Conservation (phyloP, 2,113 vertebrate species). For the Otis tarda region DNA sequence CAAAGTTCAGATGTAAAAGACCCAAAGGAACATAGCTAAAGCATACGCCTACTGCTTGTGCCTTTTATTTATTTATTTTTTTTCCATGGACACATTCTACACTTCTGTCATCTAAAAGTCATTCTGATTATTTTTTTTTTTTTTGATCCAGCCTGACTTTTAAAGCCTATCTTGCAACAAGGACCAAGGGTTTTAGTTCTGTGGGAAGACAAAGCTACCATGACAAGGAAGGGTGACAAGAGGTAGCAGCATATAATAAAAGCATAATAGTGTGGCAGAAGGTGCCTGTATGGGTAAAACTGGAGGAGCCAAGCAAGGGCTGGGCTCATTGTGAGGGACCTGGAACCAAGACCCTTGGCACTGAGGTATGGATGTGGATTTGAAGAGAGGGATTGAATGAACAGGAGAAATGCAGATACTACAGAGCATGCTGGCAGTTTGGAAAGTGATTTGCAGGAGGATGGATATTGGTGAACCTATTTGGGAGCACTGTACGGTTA, state of each 20-base stretch:
- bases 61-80: neutral
- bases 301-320: neutral
- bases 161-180: neutral
- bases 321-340: neutral
- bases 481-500: neutral
- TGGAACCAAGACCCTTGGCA: neutral
- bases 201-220: neutral
- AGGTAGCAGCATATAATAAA: neutral
- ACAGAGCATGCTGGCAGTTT: neutral
- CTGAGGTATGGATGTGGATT: neutral
- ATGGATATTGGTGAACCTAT: neutral
- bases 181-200: neutral
- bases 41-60: neutral
- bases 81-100: neutral
- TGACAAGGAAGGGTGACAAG: neutral
- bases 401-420: neutral
- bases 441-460: neutral
- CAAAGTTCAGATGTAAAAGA: neutral
- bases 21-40: neutral
- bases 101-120: neutral
- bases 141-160: neutral
- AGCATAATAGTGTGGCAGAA: neutral
- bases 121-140: neutral
- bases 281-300: neutral
- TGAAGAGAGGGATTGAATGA: neutral